phyloP scores from a whole-genome alignment of 2,113 vertebrate genomes.

The Pachycephala philippinensis region DNA sequence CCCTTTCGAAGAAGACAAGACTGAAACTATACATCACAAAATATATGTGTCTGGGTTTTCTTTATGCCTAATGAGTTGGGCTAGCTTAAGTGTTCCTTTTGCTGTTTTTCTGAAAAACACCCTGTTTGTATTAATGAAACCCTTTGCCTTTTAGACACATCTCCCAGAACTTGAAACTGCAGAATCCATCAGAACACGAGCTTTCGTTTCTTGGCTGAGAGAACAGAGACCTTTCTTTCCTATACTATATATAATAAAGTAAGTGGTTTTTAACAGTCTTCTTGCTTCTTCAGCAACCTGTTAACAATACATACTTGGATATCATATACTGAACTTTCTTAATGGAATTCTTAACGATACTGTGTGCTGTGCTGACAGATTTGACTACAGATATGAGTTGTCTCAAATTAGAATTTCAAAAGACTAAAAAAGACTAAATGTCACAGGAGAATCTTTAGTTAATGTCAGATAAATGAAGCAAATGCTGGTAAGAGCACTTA shows the following conservation, averaged over 20 bases:
- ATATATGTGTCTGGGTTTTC: background rate
- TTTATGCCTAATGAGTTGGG: background rate
- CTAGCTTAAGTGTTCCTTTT: background rate
- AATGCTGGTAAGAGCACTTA: background rate
- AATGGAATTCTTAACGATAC: background rate
- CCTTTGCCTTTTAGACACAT: slow-evolving; percentile 73
- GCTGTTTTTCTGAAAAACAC: background rate
- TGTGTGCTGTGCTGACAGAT: background rate
- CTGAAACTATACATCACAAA: background rate
- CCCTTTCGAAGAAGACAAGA: background rate
- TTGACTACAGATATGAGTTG: background rate
- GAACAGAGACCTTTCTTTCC: slow-evolving; percentile 93
- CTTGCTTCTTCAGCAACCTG: background rate
- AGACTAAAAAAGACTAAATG: background rate
- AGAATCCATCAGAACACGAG: slow-evolving; percentile 84
- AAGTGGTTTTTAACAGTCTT: slow-evolving; percentile 5
- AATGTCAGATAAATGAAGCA: background rate
- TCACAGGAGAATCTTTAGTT: background rate
- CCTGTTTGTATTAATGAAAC: background rate
- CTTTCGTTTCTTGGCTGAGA: slow-evolving; percentile 90
- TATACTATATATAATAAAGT: slow-evolving; percentile 89
- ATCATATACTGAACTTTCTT: background rate
- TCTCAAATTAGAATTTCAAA: background rate
- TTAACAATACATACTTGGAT: background rate
- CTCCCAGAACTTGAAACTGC: slow-evolving; percentile 92